These are phyloP conservation scores for Oryzias curvinotus DNA, from an alignment of 2,113 vertebrate genomes.

Conservation along the genomic window DNA sequence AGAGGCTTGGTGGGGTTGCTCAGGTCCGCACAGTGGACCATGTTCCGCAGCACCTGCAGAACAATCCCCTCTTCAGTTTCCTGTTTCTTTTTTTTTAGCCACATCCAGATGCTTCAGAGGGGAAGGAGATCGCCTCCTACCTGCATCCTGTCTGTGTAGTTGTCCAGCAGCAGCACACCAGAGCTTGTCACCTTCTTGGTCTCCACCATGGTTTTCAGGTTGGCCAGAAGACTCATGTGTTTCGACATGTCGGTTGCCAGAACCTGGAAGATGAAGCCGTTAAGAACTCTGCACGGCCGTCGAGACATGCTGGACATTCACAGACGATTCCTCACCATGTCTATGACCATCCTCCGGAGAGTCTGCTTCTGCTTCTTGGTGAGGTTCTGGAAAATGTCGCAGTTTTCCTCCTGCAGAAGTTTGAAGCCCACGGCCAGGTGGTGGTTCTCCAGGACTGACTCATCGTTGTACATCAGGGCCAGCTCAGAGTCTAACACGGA, in stretches of 20 bases:
- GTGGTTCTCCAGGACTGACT: slow-evolving; percentile 97
- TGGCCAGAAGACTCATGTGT: slow-evolving; percentile 95
- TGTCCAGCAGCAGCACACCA: slow-evolving; percentile 93
- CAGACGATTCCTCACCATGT: slow-evolving; percentile 84
- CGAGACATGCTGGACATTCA: neutral
- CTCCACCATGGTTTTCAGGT: slow-evolving; percentile 98
- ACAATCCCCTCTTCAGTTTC: neutral
- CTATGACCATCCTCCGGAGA: slow-evolving; percentile 96
- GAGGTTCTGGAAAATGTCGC: slow-evolving; percentile 98
- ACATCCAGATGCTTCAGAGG: neutral
- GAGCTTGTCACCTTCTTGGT: slow-evolving; percentile 99
- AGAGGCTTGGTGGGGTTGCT: slow-evolving; percentile 97
- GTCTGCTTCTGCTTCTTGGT: slow-evolving; percentile 93
- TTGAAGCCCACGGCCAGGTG: slow-evolving; percentile 98
- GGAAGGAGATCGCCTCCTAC: slow-evolving; percentile 56
- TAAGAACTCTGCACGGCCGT: neutral
- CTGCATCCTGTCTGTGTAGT: slow-evolving; percentile 98
- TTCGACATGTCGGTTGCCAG: slow-evolving; percentile 99
- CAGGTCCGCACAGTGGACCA: slow-evolving; percentile 97
- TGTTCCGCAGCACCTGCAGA: slow-evolving; percentile 91
- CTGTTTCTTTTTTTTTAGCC: neutral
- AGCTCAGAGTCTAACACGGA: slow-evolving; percentile 88
- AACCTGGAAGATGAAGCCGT: slow-evolving; percentile 77
- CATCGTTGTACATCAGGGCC: slow-evolving; percentile 98
- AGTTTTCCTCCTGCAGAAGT: slow-evolving; percentile 94